Percentiles rank a stretch among this genome's conserved stretches.
Conservation (phyloP, 2,113 vertebrate genomes). For the Nipponia nippon region DNA sequence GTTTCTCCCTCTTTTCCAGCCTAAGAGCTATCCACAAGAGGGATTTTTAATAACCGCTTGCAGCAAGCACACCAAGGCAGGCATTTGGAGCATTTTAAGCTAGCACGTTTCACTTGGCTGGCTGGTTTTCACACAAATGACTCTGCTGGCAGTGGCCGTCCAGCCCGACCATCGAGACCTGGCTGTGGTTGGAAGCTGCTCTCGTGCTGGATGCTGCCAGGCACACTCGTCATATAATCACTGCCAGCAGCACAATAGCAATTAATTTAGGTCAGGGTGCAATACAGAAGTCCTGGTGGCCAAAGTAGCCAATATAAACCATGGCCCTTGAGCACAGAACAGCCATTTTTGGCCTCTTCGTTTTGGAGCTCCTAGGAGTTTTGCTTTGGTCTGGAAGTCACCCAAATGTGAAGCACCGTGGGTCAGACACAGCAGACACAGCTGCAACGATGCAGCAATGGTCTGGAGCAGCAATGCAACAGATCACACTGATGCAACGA, state of each 20-base stretch:
- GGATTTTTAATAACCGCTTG: not conserved
- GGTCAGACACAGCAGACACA: not conserved
- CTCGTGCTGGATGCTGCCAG: not conserved
- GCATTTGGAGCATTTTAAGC: not conserved
- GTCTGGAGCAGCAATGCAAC: not conserved
- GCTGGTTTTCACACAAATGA: not conserved
- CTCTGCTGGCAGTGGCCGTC: fast-evolving
- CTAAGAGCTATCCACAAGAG: not conserved
- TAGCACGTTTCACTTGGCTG: not conserved
- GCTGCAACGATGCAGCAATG: not conserved
- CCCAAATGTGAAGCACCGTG: fast-evolving
- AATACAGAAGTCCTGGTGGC: not conserved
- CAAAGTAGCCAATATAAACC: not conserved
- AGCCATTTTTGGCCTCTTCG: not conserved
- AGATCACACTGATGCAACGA: not conserved
- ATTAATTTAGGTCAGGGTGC: not conserved
- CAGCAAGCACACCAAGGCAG: not conserved
- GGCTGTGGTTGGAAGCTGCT: not conserved
- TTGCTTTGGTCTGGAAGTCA: not conserved
- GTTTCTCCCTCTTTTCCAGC: not conserved
- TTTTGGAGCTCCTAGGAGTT: not conserved
- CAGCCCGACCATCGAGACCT: fast-evolving
- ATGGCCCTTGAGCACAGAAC: not conserved
- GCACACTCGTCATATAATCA: fast-evolving
- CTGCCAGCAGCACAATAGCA: not conserved